phyloP scores from a whole-genome alignment of 2,888 invertebrate genomes.

The Rhagium mordax region DNA sequence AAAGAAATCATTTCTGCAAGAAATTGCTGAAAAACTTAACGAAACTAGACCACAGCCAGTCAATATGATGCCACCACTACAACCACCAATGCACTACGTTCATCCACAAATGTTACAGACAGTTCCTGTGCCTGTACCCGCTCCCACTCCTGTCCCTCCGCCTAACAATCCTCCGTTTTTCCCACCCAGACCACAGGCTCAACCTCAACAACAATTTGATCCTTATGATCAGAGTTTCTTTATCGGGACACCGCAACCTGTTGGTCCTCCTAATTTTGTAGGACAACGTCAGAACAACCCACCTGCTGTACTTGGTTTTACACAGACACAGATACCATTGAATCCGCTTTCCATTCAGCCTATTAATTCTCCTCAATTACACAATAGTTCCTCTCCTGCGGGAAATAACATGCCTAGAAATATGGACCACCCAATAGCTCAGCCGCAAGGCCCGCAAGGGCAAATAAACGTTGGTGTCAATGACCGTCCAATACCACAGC shows the following conservation, averaged over 20 bases:
- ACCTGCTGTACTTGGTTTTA: background rate
- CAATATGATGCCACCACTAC: constrained; percentile 13
- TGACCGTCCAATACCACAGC: too few relatives aligned
- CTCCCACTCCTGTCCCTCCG: constrained; percentile 53
- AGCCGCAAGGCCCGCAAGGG: background rate
- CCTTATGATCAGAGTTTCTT: constrained; percentile 65
- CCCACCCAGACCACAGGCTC: constrained; percentile 27
- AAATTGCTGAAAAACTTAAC: constrained; percentile 64
- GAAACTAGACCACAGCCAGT: constrained; percentile 41
- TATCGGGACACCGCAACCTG: constrained; percentile 54
- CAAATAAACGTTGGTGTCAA: background rate
- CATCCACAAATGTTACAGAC: constrained; percentile 2
- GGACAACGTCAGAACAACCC: constrained; percentile 5
- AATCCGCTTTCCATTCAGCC: constrained; percentile 14
- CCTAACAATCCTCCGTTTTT: constrained; percentile 23
- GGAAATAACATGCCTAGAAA: background rate
- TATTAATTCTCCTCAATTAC: background rate
- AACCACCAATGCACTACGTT: constrained; percentile 6
- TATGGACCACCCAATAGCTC: background rate
- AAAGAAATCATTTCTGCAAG: constrained; percentile 65
- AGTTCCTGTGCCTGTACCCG: background rate
- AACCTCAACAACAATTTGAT: constrained; percentile 41
- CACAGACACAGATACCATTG: background rate
- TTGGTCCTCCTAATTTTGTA: background rate
- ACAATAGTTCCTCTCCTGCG: background rate